phyloP scores from a whole-genome alignment of 2,113 vertebrate species.

The Crypturellus undulatus region DNA sequence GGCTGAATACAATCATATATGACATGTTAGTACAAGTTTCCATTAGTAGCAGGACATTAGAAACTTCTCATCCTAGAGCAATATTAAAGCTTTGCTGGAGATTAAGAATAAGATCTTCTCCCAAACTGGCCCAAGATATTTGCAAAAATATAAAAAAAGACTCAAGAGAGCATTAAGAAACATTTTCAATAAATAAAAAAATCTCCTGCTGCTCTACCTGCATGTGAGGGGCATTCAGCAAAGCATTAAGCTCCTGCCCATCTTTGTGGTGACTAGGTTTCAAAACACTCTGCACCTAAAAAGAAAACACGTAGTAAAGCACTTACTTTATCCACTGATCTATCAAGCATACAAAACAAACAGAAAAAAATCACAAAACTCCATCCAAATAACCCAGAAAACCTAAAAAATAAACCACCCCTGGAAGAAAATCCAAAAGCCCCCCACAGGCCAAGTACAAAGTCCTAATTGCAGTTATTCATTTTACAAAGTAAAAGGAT shows the following conservation, averaged over 20 bases:
- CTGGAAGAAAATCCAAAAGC: no score
- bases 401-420: no score
- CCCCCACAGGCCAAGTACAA: not conserved
- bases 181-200: not conserved
- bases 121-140: not conserved
- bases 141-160: not conserved
- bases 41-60: not conserved
- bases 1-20: not conserved
- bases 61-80: not conserved
- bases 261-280: conserved; percentile 90
- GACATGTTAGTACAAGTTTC: not conserved
- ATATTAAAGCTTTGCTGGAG: not conserved
- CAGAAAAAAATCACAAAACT: no score
- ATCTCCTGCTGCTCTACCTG: conserved; percentile 81
- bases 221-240: conserved; percentile 90
- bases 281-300: conserved; percentile 90
- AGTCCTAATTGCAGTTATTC: not conserved
- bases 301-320: conserved; percentile 22
- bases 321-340: not conserved
- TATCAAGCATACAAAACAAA: not conserved
- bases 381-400: no score
- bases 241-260: conserved; percentile 87
- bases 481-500: not conserved
- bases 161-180: not conserved
- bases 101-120: not conserved